Evolutionary conservation across 2,113 vertebrate species (phyloP).

Genomic region (Phyllostomus discolor): DNA sequence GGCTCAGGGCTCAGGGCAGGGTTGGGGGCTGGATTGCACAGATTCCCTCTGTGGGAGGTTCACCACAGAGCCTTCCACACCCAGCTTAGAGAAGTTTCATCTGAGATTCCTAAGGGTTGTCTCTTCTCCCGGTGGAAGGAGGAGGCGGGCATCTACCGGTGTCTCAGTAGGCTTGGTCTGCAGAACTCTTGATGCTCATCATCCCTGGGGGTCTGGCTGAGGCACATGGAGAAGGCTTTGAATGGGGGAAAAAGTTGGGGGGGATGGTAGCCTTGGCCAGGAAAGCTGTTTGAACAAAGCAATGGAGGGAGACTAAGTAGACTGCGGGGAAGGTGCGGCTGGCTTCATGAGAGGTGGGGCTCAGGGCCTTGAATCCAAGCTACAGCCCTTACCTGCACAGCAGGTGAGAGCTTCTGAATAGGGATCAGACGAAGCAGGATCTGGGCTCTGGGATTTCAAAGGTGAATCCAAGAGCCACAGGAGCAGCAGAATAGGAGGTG

Average conservation of each 20-base stretch:
- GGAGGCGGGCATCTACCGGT: neutral
- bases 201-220: neutral
- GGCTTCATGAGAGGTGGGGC: neutral
- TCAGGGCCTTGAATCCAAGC: neutral
- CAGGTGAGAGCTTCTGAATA: neutral
- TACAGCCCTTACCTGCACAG: neutral
- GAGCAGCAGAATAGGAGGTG: neutral
- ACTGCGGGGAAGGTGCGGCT: neutral
- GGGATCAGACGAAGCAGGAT: neutral
- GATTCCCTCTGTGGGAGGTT: neutral
- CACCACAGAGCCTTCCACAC: neutral
- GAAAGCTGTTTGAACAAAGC: neutral
- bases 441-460: conserved; percentile 10
- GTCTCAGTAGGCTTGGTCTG: neutral
- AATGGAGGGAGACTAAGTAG: neutral
- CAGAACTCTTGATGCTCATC: neutral
- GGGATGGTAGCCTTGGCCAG: neutral
- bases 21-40: neutral
- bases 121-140: neutral
- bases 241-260: neutral
- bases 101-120: neutral
- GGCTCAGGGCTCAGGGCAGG: neutral
- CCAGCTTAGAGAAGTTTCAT: neutral
- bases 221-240: neutral
- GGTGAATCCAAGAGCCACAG: neutral